Evolutionary conservation across 2,888 invertebrate genomes (phyloP), one percentile per base, ranked within the genome.

Genomic region (Spicauda simplicius): DNA sequence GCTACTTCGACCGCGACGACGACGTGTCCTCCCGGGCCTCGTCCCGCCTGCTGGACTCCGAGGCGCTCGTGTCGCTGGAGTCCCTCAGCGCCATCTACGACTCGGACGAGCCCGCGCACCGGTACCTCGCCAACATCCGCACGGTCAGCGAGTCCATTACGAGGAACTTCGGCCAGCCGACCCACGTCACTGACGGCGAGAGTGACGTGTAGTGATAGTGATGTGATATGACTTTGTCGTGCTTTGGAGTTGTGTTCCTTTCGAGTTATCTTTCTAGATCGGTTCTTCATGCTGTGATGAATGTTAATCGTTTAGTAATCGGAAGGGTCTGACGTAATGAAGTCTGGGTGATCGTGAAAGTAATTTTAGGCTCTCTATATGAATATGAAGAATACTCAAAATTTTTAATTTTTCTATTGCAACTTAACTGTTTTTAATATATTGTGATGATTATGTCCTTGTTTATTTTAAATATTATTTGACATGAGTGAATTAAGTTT

Each of bases 21-120:
- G 97, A 97, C 73, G 95, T 97, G 72, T 97, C 97, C 4, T 97
- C 97, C 8, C 94, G 97, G 71, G 97, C 97, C 45, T 97, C 97
- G 20, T 97, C 97, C 14, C 94, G 97, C 11, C 94, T 97, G 58
- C 95, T 97, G 75, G 96, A 96, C 85, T 96, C 96, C 0, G 96
- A 96, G 79, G 96, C 96, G 63, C 94, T 96, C 72, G 95, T 96
- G 78, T 97, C 96, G 69, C 92, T 97, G 58, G 97, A 97, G 86
- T 97, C 97, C 16, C 93, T 97, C 73, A 97, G 97, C 86, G 97
- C 97, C 62, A 95, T 97, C 76, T 98, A 98, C 86, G 97, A 97
- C 81, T 95, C 95, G 69, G 95, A 95, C 85, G 95, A 95, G 79
- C 93, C 93, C 12, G 93, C 93, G 63, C 95, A 95, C 79, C 90